Base-by-base conservation (phyloP, 2,888 invertebrate species). In the Dione vanillae region DNA sequence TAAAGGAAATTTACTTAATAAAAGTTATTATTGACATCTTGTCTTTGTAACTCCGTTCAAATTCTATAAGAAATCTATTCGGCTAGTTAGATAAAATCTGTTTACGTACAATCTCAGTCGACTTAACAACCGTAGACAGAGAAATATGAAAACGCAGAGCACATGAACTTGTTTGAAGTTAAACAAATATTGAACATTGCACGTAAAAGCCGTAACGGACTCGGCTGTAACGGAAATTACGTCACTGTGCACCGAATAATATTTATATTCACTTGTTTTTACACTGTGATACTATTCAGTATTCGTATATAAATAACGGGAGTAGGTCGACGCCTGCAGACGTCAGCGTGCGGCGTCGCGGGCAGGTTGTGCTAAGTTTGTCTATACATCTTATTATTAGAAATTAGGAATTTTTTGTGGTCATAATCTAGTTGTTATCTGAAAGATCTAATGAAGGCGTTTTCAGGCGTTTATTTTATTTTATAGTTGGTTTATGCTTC, bases 251-350 rank as follows among this genome's bases (percentile, higher is more conserved):
- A 65, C 61, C 47, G 51, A 65, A 65, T 37, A 52, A 65, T 68
- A 72, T 68, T 65, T 69, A 69, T 72, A 61, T 69, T 65, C 54
- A 72, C 61, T 61, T 70, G 72, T 72, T 70, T 72, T 72, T 70
- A 70, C 64, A 58, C 67, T 59, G 67, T 64, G 64, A 69, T 72
- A 70, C 58, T 70, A 72, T 67, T 49, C 49, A 49, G 19, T 49
- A 49, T 62, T 61, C 65, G 59, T 65, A 61, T 72, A 70, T 67
- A 70, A 70, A 72, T 70, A 72, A 58, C 67, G 52, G 19, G 64
- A 67, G 67, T 64, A 49, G 70, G 71, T 72, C 71, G 71, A 72
- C 68, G 71, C 59, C 68, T 71, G 66, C 62, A 52, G 52, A 62
- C 54, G 68, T 69, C 54, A 54, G 37, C 54, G 52, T 12, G 62